phyloP scores from a whole-genome alignment of 2,113 vertebrate genomes.

The Catharus fuscescens region DNA sequence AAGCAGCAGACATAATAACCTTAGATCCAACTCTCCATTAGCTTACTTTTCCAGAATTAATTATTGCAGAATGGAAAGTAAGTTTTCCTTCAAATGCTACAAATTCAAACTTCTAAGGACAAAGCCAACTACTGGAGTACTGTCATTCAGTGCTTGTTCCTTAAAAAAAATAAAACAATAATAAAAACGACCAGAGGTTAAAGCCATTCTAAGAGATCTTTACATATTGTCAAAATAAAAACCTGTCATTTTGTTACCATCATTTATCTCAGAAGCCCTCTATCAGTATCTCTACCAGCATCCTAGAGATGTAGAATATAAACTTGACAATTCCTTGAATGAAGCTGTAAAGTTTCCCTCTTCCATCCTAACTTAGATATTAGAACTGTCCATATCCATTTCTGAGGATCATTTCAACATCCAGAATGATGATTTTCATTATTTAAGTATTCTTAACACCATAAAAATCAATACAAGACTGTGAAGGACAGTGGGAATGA shows the following conservation, averaged over 20 bases:
- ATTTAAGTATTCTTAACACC: neutral
- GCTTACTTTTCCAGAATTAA: neutral
- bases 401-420: neutral
- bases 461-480: neutral
- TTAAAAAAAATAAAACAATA: neutral
- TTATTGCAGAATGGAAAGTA: neutral
- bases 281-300: neutral
- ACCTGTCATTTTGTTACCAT: neutral
- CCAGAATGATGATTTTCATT: neutral
- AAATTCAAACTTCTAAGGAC: neutral
- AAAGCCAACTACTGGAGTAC: accelerated
- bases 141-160: neutral
- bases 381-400: neutral
- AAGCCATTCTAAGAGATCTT: neutral
- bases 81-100: neutral
- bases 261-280: neutral
- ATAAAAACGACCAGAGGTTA: neutral
- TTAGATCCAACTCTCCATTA: neutral
- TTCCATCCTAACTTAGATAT: neutral
- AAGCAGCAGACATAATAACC: neutral
- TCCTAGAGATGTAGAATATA: neutral
- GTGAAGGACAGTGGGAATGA: neutral
- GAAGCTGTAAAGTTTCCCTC: neutral
- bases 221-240: neutral
- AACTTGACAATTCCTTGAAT: neutral